A percentile compares a stretch with the other conserved stretches of the same genome.
These are phyloP conservation scores for Camponotus fellah DNA, from an alignment of 2,888 invertebrate species.

Conservation along the genomic window DNA sequence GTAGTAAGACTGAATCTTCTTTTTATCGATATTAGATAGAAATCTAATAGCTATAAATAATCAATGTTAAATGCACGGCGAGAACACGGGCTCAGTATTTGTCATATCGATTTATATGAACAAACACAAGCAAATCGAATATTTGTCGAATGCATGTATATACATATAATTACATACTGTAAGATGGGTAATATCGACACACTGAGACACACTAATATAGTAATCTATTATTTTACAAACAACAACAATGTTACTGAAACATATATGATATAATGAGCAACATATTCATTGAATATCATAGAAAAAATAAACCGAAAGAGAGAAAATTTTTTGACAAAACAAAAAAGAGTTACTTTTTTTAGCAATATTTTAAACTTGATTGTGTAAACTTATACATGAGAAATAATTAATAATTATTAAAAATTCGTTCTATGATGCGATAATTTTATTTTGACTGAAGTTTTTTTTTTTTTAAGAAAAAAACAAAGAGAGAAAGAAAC, in stretches of 20 bases:
- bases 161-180: slow-evolving; percentile 25
- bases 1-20: slow-evolving; percentile 6
- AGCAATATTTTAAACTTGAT: not conserved
- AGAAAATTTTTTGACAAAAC: not conserved
- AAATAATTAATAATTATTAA: not conserved
- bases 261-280: not conserved
- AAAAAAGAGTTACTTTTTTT: not conserved
- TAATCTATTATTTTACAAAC: slow-evolving; percentile 17
- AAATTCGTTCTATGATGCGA: not conserved
- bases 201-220: slow-evolving; percentile 7
- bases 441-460: not conserved
- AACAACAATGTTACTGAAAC: slow-evolving; percentile 1
- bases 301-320: not conserved
- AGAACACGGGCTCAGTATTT: slow-evolving; percentile 50
- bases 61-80: slow-evolving; percentile 24
- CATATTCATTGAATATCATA: not conserved
- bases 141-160: slow-evolving; percentile 24
- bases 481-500: not conserved
- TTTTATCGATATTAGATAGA: not conserved
- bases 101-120: slow-evolving; percentile 57
- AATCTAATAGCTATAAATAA: slow-evolving; percentile 14
- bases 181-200: slow-evolving; percentile 32
- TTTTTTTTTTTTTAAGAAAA: not conserved
- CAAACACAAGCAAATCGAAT: slow-evolving; percentile 62
- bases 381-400: not conserved